phyloP scores from a whole-genome alignment of 2,888 invertebrate species.

The Carcina quercana region DNA sequence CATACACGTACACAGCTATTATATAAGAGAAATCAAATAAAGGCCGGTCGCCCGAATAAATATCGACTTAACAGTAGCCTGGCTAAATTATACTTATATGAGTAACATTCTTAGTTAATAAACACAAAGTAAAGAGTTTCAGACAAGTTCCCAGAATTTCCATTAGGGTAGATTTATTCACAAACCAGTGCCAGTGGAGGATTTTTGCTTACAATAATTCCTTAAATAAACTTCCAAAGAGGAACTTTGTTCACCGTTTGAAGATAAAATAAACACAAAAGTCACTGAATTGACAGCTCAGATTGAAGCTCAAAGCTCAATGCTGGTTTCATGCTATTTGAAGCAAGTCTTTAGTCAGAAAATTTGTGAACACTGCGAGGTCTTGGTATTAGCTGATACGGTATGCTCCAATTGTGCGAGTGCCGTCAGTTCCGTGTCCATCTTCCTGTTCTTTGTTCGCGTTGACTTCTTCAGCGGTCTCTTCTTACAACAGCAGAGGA shows the following conservation, averaged over 20 bases:
- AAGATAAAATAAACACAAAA: slow-evolving; percentile 15
- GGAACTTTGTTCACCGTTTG: slow-evolving; percentile 52
- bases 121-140: too few species aligned
- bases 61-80: too few species aligned
- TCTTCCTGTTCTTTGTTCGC: slow-evolving; percentile 52
- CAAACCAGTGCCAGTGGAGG: too few species aligned
- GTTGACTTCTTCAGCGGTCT: slow-evolving; percentile 43
- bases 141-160: too few species aligned
- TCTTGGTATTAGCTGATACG: slow-evolving; percentile 58
- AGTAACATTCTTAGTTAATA: too few species aligned
- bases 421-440: slow-evolving; percentile 62
- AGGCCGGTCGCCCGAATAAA: too few species aligned
- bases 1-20: too few species aligned
- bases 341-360: slow-evolving; percentile 70
- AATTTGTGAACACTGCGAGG: slow-evolving; percentile 71
- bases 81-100: too few species aligned
- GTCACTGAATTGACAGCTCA: slow-evolving; percentile 36
- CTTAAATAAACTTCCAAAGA: too few species aligned
- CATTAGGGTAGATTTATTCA: too few species aligned
- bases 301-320: slow-evolving; percentile 51
- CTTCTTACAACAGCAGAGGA: slow-evolving; percentile 76
- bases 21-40: too few species aligned
- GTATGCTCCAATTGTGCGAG: slow-evolving; percentile 62
- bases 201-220: too few species aligned
- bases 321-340: slow-evolving; percentile 56